A percentile compares a stretch with the other conserved stretches of the same genome.
Conservation (phyloP, 30 jellyfish, hydroid and myxozoan species). For the Aurelia coerulea region DNA sequence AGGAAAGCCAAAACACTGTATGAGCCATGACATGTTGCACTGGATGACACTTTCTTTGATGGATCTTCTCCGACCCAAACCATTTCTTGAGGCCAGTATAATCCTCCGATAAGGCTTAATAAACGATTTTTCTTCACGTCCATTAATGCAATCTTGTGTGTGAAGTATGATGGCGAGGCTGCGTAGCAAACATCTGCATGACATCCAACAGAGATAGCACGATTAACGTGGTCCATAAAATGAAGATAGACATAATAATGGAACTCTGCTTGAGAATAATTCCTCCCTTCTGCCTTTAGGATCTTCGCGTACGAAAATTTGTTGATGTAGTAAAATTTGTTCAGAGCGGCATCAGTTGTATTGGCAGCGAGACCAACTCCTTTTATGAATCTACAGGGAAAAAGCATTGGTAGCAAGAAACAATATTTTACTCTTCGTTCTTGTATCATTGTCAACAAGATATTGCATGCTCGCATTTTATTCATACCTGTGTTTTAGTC, state of each 20-base stretch:
- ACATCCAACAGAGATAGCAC: neutral
- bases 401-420: neutral
- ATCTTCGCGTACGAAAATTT: neutral
- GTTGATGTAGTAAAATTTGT: neutral
- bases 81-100: neutral
- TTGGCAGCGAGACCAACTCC: neutral
- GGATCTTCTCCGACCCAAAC: constrained; percentile 8
- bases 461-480: too few relatives aligned
- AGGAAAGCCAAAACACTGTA: too few relatives aligned
- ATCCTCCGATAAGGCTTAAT: neutral
- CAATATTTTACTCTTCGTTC: too few relatives aligned
- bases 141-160: neutral
- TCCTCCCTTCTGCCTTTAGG: neutral
- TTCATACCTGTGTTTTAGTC: too few relatives aligned
- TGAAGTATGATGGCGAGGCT: neutral
- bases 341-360: neutral
- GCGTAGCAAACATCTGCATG: neutral
- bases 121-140: neutral
- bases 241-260: neutral
- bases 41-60: neutral
- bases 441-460: too few relatives aligned
- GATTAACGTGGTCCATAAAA: neutral
- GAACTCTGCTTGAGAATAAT: neutral
- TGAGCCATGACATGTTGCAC: too few relatives aligned
- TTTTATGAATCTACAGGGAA: neutral